Evolutionary conservation across 2,113 vertebrate species (phyloP).

Genomic region (Sapayoa aenigma): DNA sequence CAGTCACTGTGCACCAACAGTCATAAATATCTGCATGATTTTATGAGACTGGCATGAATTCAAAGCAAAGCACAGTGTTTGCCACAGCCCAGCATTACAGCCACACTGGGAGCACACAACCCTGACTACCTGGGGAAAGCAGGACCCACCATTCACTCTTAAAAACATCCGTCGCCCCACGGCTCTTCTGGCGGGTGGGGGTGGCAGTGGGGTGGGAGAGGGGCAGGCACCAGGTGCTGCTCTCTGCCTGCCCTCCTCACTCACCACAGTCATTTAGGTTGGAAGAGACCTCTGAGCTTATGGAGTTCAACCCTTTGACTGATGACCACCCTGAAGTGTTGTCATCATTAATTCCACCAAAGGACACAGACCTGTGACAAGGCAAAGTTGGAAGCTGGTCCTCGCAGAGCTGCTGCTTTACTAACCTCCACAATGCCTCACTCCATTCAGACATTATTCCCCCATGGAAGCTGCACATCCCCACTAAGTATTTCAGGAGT

Average conservation of each 20-base stretch:
- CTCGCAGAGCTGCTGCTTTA: background rate
- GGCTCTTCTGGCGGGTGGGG: too few species aligned
- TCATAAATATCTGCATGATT: background rate
- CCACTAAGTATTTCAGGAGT: background rate
- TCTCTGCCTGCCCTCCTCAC: background rate
- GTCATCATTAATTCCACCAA: too few species aligned
- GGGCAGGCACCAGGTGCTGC: background rate
- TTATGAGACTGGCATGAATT: background rate
- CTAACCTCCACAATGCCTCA: background rate
- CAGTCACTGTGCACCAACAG: background rate
- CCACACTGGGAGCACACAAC: background rate
- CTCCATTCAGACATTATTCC: background rate
- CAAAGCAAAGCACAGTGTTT: background rate
- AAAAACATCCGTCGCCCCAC: background rate
- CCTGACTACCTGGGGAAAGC: accelerated
- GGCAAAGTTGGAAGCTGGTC: background rate
- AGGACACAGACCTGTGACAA: accelerated
- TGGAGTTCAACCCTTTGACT: background rate
- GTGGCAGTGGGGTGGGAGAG: background rate
- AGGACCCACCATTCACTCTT: background rate
- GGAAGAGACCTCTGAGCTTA: background rate
- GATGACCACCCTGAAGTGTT: background rate
- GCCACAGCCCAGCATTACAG: background rate
- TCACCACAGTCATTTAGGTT: background rate
- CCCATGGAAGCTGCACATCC: accelerated